These are phyloP conservation scores for Geotrupes spiniger DNA, from an alignment of 2,888 invertebrate species.

Conservation along the genomic window DNA sequence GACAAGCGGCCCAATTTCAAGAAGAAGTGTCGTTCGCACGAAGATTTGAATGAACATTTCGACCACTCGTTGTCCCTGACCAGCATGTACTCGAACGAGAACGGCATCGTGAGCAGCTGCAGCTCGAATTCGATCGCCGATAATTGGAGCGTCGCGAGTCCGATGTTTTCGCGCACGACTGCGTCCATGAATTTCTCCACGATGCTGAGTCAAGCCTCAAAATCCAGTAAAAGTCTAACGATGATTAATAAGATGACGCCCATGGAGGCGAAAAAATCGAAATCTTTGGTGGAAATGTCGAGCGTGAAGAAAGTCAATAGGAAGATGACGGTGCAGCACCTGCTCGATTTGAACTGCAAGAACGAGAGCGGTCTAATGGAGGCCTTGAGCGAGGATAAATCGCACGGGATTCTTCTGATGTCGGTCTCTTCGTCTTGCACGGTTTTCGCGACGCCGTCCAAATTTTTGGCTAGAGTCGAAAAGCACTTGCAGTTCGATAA, in stretches of 20 bases:
- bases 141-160: conserved; percentile 20
- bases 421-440: conserved; percentile 17
- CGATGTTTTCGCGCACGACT: conserved; percentile 16
- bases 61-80: neutral
- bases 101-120: neutral
- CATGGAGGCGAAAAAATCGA: conserved; percentile 10
- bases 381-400: conserved; percentile 1
- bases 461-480: conserved; percentile 15
- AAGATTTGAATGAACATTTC: neutral
- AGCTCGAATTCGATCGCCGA: conserved; percentile 3
- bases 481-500: conserved; percentile 11
- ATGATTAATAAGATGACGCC: conserved; percentile 4
- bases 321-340: conserved; percentile 9
- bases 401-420: conserved; percentile 13
- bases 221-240: conserved; percentile 12
- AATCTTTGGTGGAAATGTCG: conserved; percentile 16
- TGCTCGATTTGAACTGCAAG: conserved; percentile 7
- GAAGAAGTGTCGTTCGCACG: neutral
- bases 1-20: neutral
- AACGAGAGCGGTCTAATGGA: neutral
- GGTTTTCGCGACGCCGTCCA: conserved; percentile 15
- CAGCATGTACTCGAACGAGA: neutral
- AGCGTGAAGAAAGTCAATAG: conserved; percentile 12
- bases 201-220: conserved; percentile 3
- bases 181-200: conserved; percentile 13